Conservation (phyloP, 2,113 vertebrate species). For the Salvelinus alpinus region DNA sequence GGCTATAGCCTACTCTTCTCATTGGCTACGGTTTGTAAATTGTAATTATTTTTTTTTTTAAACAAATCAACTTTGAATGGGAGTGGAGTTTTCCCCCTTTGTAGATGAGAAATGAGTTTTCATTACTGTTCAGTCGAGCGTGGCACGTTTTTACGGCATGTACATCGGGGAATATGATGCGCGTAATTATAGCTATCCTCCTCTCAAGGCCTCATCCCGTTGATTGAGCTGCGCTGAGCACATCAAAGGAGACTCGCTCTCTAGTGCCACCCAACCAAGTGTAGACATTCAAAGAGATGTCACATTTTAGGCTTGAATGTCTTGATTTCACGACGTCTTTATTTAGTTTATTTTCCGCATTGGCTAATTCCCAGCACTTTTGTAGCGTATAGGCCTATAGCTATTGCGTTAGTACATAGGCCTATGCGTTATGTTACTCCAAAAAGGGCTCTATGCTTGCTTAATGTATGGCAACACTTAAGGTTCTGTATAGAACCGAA, state of each 20-base stretch:
- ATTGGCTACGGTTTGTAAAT: background rate
- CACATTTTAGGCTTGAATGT: background rate
- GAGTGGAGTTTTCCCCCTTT: background rate
- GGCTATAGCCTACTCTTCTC: too few relatives aligned
- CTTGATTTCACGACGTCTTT: too few relatives aligned
- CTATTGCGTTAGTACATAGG: too few relatives aligned
- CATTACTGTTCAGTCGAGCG: background rate
- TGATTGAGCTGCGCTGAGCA: slow-evolving; percentile 41
- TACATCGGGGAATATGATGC: slow-evolving; percentile 42
- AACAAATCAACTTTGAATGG: background rate
- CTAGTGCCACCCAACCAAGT: background rate
- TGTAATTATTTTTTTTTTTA: background rate
- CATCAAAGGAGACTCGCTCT: background rate
- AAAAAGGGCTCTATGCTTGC: too few relatives aligned
- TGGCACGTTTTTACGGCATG: background rate
- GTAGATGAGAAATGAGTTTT: background rate
- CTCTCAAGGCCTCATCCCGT: slow-evolving; percentile 15
- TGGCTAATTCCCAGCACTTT: too few relatives aligned
- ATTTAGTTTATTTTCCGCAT: too few relatives aligned
- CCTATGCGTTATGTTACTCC: too few relatives aligned
- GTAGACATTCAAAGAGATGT: background rate
- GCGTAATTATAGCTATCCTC: slow-evolving; percentile 41
- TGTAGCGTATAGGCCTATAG: too few relatives aligned
- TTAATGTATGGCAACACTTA: too few relatives aligned
- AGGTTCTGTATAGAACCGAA: too few relatives aligned